These are phyloP conservation scores for Umimayanthus chanpuru DNA, from an alignment of 92 coral and sea anemone species.

Conservation along the genomic window DNA sequence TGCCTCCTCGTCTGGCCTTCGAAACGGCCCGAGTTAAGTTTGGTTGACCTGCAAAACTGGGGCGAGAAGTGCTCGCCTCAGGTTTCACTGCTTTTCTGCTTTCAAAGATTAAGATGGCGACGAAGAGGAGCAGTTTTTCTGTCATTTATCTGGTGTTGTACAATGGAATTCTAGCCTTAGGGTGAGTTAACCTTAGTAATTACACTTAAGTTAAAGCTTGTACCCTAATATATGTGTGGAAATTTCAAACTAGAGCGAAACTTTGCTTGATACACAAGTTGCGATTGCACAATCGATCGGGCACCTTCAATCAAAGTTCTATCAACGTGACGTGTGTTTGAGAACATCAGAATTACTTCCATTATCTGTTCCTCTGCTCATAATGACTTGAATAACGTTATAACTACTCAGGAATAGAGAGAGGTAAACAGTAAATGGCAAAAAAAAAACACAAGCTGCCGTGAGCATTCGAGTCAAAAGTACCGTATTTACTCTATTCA, in stretches of 20 bases:
- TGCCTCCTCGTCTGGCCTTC: too few relatives aligned
- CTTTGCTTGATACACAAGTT: not conserved
- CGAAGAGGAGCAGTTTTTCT: not conserved
- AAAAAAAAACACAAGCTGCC: too few relatives aligned
- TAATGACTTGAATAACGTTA: too few relatives aligned
- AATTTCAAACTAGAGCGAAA: not conserved
- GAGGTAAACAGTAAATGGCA: too few relatives aligned
- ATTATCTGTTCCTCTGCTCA: too few relatives aligned
- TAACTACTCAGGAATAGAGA: too few relatives aligned
- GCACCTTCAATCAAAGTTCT: not conserved
- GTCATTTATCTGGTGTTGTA: conserved; percentile 75
- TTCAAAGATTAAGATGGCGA: not conserved
- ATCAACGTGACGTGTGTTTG: too few relatives aligned
- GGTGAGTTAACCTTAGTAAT: conserved; percentile 59
- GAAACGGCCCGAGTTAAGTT: too few relatives aligned
- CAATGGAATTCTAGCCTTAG: conserved; percentile 77
- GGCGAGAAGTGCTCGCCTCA: not conserved
- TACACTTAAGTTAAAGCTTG: not conserved
- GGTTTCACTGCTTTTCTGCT: not conserved
- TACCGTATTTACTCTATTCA: too few relatives aligned
- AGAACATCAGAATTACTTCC: too few relatives aligned
- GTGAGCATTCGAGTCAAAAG: too few relatives aligned
- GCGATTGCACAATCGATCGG: not conserved
- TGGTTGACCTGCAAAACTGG: not conserved
- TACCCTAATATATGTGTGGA: not conserved